A percentile compares a stretch with the other conserved stretches of the same genome.
Conservation (phyloP, 1,140 invertebrate species). For the Callitettix versicolor region DNA sequence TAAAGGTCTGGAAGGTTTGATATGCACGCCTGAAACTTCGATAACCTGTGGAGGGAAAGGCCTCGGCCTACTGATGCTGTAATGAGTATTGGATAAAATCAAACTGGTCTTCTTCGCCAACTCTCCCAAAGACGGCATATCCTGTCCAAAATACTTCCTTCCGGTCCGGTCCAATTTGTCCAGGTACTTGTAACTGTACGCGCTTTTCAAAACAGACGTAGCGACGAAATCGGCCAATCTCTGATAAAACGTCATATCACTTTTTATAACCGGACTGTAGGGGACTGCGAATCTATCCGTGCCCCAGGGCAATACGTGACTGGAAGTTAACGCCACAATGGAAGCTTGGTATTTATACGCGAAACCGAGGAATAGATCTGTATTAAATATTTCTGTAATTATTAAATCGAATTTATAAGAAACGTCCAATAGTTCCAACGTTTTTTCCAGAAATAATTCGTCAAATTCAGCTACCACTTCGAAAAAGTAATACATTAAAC, state of each 20-base stretch:
- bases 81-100: conserved; percentile 45
- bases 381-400: conserved; percentile 22
- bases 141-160: conserved; percentile 35
- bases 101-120: conserved; percentile 37
- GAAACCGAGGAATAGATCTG: conserved; percentile 24
- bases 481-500: neutral
- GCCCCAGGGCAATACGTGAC: conserved; percentile 46
- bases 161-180: conserved; percentile 29
- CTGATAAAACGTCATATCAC: conserved; percentile 42
- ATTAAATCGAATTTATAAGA: conserved; percentile 21
- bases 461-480: neutral
- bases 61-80: conserved; percentile 36
- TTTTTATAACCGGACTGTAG: conserved; percentile 21
- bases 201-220: neutral
- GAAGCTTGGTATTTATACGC: conserved; percentile 34
- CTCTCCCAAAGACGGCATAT: conserved; percentile 36
- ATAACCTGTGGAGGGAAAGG: conserved; percentile 38
- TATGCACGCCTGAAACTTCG: conserved; percentile 49
- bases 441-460: conserved; percentile 33
- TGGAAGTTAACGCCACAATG: conserved; percentile 43
- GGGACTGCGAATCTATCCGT: conserved; percentile 31
- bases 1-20: conserved; percentile 28
- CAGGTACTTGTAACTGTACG: neutral
- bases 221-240: conserved; percentile 38
- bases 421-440: conserved; percentile 29